Conservation (phyloP, 2,888 invertebrate genomes). For the Chrysopilus asiliformis region DNA sequence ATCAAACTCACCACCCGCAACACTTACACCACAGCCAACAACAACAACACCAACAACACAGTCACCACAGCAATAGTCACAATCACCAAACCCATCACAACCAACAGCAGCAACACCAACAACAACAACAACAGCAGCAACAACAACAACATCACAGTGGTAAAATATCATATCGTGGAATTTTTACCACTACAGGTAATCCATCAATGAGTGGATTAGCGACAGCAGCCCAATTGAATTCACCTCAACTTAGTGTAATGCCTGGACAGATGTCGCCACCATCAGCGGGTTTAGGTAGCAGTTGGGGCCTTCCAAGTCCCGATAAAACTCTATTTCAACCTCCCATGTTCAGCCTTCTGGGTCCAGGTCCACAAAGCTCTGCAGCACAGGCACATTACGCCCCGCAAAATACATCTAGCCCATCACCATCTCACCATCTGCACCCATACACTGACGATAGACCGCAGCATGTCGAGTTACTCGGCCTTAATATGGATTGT, state of each 20-base stretch:
- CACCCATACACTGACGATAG: slow-evolving; percentile 36
- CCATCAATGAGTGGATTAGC: slow-evolving; percentile 29
- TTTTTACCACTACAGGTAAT: slow-evolving; percentile 55
- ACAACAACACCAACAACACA: slow-evolving; percentile 19
- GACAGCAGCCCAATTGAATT: slow-evolving; percentile 26
- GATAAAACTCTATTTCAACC: slow-evolving; percentile 51
- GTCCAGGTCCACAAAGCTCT: slow-evolving; percentile 42
- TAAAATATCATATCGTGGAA: slow-evolving; percentile 51
- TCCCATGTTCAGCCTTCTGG: slow-evolving; percentile 49
- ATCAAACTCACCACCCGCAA: slow-evolving; percentile 15
- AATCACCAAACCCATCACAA: slow-evolving; percentile 40
- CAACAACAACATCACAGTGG: slow-evolving; percentile 38
- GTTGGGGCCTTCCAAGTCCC: slow-evolving; percentile 58
- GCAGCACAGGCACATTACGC: slow-evolving; percentile 41
- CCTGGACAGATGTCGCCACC: slow-evolving; percentile 42
- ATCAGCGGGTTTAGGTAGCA: slow-evolving; percentile 45
- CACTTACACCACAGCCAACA: slow-evolving; percentile 25
- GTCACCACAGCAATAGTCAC: slow-evolving; percentile 23
- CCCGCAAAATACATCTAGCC: slow-evolving; percentile 35
- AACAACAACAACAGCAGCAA: slow-evolving; percentile 33
- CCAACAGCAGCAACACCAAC: slow-evolving; percentile 22
- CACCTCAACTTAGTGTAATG: slow-evolving; percentile 32
- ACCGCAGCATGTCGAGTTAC: slow-evolving; percentile 42
- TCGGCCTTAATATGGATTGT: slow-evolving; percentile 48
- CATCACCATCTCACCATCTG: slow-evolving; percentile 32